Base-by-base conservation (phyloP, 2,113 vertebrate genomes). In the Entelurus aequoreus region DNA sequence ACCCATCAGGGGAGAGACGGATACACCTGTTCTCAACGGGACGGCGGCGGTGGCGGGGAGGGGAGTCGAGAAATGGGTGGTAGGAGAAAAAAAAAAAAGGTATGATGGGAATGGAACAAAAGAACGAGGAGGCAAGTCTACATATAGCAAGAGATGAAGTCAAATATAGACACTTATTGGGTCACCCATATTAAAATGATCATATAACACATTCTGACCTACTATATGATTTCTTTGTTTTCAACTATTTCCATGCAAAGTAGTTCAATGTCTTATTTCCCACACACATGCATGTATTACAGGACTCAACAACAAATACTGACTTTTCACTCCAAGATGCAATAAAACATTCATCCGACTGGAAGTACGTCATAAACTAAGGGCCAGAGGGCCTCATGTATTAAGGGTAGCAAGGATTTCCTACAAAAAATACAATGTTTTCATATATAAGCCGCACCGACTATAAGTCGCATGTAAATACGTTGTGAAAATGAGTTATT, bases 181-280 rank as follows among this genome's bases (percentile, higher is more conserved):
- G 88, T 89, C 86, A 90, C 88, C 88, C 86, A 86, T 86, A 88
- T 88, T 88, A 82, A 88, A 84, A 88, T 90, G 88, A 77, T 85
- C 75, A 62, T 83, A 75, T 75, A 82, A 77, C 77, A 76, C 79
- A 75, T 78, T 81, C 79, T 78, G 89, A 90, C 90, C 90, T 87
- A 90, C 90, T 87, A 90, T 89, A 86, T 82, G 79, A 79, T 83
- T 86, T 66, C 73, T 86, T 85, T 67, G 78, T 80, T 81, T 77
- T 91, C 88, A 88, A 88, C 90, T 78, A 90, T 87, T 90, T 90
- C 76, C 68, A 76, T 76, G 63, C 78, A 82, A 90, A 88, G 80
- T 88, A 89, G 86, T 81, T 72, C 88, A 85, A 63, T 76, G 71
- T 84, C 81, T 81, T 83, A 65, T 87, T 88, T 77, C 71, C 79